phyloP scores from a whole-genome alignment of 2,888 invertebrate species.

The Automeris io region DNA sequence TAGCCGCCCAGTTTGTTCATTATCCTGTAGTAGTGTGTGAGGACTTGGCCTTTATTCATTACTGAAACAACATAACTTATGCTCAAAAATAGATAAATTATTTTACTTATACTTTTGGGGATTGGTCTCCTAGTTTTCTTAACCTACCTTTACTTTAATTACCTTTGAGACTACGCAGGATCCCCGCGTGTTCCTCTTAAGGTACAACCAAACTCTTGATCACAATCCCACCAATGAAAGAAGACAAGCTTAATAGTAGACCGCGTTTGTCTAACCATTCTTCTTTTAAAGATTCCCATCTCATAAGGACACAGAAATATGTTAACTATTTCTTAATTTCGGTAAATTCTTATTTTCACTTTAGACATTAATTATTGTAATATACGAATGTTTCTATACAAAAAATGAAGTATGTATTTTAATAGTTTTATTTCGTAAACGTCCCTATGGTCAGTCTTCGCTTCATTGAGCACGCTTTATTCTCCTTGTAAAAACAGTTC shows the following conservation, averaged over 20 bases:
- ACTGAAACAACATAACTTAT: constrained; percentile 77
- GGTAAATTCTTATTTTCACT: not conserved
- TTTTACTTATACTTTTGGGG: too few relatives aligned
- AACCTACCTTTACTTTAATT: too few relatives aligned
- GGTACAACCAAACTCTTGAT: too few relatives aligned
- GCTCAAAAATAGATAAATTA: not conserved
- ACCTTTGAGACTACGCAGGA: too few relatives aligned
- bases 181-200: too few relatives aligned
- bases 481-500: constrained; percentile 7
- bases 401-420: not conserved
- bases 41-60: constrained; percentile 96
- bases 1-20: constrained; percentile 98
- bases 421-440: constrained; percentile 9
- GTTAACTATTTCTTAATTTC: too few relatives aligned
- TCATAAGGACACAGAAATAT: too few relatives aligned
- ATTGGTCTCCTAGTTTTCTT: too few relatives aligned
- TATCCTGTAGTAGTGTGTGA: constrained; percentile 96
- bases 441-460: constrained; percentile 10
- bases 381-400: constrained; percentile 1
- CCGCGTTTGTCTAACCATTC: too few relatives aligned
- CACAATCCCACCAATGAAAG: too few relatives aligned
- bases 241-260: too few relatives aligned
- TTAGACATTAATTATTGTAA: constrained; percentile 4
- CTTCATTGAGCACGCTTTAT: constrained; percentile 10
- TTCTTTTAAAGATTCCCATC: too few relatives aligned